These are phyloP conservation scores for Oceanodroma tethys DNA, from an alignment of 2,113 vertebrate species.

Conservation along the genomic window DNA sequence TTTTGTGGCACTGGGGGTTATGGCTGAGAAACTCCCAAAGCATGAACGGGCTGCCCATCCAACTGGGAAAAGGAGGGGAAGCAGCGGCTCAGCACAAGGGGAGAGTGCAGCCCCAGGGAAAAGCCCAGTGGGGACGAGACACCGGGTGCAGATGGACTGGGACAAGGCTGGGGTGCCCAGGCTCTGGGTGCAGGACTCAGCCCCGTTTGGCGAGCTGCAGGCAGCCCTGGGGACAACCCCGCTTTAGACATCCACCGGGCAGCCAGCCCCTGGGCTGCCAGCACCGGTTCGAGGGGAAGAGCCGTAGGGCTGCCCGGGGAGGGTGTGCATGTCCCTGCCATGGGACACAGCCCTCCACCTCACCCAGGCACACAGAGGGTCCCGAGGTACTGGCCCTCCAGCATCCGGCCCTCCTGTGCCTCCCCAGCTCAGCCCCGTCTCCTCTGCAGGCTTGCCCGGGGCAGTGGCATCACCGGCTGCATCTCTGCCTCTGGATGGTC, in stretches of 20 bases:
- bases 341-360: not conserved
- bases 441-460: not conserved
- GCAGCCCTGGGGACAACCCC: not conserved
- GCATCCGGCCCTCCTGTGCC: not conserved
- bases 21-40: not conserved
- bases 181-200: not conserved
- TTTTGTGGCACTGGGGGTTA: rapidly evolving
- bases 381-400: not conserved
- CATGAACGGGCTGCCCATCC: rapidly evolving
- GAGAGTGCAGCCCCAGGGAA: not conserved
- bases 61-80: rapidly evolving
- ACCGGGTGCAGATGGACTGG: not conserved
- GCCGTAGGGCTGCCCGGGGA: not conserved
- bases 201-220: rapidly evolving
- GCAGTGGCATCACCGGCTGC: rapidly evolving
- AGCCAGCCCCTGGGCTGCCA: not conserved
- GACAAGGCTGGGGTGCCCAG: not conserved
- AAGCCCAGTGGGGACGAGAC: not conserved
- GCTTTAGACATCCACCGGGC: not conserved
- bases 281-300: rapidly evolving
- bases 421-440: not conserved
- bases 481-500: not conserved
- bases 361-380: not conserved
- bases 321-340: rapidly evolving
- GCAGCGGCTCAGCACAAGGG: rapidly evolving